Evolutionary conservation across 2,797 vertebrate species (phyloP), one percentile per base, ranked within the genome.

Genomic region (Melanogrammus aeglefinus): DNA sequence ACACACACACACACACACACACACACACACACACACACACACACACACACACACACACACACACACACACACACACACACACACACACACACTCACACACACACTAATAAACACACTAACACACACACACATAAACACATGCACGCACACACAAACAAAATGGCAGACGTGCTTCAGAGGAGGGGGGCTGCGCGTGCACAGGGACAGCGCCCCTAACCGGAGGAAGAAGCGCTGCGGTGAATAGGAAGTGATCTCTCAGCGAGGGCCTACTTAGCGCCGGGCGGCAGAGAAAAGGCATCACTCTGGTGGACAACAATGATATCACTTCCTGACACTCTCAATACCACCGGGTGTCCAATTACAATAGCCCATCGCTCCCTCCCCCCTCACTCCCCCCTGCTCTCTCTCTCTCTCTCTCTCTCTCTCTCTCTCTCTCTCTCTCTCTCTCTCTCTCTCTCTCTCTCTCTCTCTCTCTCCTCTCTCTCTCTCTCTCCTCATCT

Each of bases 271-370:
- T 92, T 91, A 91, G 88, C 84, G 84, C 83, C 38, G 81, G 78
- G 83, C n/a, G 13, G 51, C n/a, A 76, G 82, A 86, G 86, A 88
- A 78, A 88, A 87, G 84, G 89, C 86, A 89, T 91, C 85, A 82
- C 85, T 91, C 87, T 75, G 21, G 75, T 85, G 87, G 86, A 90
- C 88, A 91, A 92, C 90, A 92, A 92, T 90, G 87, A 90, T 92
- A 92, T 91, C 91, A 78, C 90, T 87, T 73, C 81, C 90, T 91
- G 91, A 91, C 90, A 92, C 88, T 82, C 90, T 44, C 72, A 14
- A 85, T 83, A 91, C 89, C 88, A 88, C 86, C 86, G 88, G 86
- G 88, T 87, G 86, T 88, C 83, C 85, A 84, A 82, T 89, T 86
- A 91, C 88, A 91, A 91, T 89, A 85, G 86, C 84, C 63, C n/a